These are phyloP conservation scores for Drosophila nigritarsus DNA, from an alignment of 2,888 invertebrate species.

Conservation along the genomic window DNA sequence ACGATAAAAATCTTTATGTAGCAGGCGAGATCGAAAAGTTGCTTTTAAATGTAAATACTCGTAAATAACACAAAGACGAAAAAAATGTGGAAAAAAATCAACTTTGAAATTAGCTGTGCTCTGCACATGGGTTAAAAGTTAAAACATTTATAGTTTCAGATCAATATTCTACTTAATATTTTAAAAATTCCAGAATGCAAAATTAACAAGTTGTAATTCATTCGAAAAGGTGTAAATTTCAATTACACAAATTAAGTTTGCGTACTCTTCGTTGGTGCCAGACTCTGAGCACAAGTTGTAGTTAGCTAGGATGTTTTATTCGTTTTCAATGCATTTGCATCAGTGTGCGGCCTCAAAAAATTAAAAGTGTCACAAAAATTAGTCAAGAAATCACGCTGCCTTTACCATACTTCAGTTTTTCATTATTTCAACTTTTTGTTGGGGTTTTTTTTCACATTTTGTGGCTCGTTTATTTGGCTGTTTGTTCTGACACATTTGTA, in stretches of 20 bases:
- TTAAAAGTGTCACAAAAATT: conserved; percentile 82
- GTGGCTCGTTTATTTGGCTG: conserved; percentile 64
- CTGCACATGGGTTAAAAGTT: conserved; percentile 2
- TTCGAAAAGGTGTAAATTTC: neutral
- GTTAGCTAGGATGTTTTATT: neutral
- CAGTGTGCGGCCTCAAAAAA: conserved; percentile 57
- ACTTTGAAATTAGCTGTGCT: conserved; percentile 57
- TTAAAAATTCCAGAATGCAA: neutral
- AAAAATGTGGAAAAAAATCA: conserved; percentile 1
- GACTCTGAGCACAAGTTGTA: neutral
- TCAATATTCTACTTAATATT: too few species aligned
- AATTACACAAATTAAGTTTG: neutral
- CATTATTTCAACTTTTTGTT: conserved; percentile 11
- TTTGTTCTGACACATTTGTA: conserved; percentile 81
- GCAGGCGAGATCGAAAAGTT: conserved; percentile 40
- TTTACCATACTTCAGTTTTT: conserved; percentile 18
- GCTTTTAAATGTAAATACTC: conserved; percentile 51
- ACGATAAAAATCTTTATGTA: conserved; percentile 69
- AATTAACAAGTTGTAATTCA: neutral
- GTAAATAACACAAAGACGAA: conserved; percentile 19
- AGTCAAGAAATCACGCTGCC: conserved; percentile 78
- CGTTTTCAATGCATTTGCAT: neutral
- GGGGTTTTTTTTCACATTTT: conserved; percentile 23
- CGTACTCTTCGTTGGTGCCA: neutral
- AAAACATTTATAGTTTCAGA: neutral